Percentiles rank a stretch among this genome's conserved stretches.
phyloP scores from a whole-genome alignment of 2,888 invertebrate genomes.

The Metellina segmentata region DNA sequence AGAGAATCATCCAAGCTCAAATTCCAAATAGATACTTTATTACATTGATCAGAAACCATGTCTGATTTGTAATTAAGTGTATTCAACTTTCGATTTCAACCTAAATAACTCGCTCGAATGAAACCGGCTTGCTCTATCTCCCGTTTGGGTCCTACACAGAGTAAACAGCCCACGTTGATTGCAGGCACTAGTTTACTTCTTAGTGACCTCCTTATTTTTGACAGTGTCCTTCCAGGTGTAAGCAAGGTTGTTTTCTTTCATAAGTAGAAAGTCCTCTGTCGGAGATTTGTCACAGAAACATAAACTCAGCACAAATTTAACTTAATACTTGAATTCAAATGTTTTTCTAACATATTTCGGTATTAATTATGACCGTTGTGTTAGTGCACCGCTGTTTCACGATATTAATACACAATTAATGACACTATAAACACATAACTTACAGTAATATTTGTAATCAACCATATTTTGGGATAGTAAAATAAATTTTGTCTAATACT shows the following conservation, averaged over 20 bases:
- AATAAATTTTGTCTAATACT: too few species aligned
- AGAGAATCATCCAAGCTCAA: background rate
- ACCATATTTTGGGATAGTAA: too few species aligned
- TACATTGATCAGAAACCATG: background rate
- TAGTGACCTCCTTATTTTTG: constrained; percentile 15
- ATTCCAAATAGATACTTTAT: background rate
- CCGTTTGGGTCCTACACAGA: background rate
- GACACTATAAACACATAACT: too few species aligned
- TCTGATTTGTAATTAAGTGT: background rate
- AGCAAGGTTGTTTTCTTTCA: background rate
- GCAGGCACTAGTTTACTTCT: background rate
- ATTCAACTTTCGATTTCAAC: constrained; percentile 17
- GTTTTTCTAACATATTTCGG: too few species aligned
- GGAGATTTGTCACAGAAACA: too few species aligned
- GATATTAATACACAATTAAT: too few species aligned
- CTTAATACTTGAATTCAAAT: too few species aligned
- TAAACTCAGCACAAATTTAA: too few species aligned
- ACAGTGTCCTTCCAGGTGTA: background rate
- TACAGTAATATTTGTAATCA: too few species aligned
- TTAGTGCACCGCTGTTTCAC: too few species aligned
- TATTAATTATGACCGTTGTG: too few species aligned
- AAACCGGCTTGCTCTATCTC: constrained; percentile 12
- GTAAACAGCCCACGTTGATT: background rate
- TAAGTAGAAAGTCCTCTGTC: background rate
- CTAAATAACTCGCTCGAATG: constrained; percentile 2